Conservation (phyloP, 2,797 vertebrate genomes). For the Myotis vivesi region DNA sequence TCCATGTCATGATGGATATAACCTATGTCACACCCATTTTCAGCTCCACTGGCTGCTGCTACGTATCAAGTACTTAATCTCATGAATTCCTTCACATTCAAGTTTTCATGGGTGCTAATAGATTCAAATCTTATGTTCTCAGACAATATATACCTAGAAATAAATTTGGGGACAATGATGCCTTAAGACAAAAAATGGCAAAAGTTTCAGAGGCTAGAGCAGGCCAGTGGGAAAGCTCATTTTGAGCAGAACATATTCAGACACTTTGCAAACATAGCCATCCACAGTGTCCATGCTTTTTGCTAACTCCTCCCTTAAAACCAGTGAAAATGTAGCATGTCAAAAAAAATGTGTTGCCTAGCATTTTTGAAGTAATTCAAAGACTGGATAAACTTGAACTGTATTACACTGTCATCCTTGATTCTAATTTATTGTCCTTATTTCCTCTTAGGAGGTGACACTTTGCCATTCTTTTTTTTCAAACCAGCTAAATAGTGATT, state of each 20-base stretch:
- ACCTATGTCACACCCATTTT: not conserved
- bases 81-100: not conserved
- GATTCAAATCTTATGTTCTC: not conserved
- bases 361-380: not conserved
- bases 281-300: not conserved
- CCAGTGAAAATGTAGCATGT: not conserved
- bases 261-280: not conserved
- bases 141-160: not conserved
- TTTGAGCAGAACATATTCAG: not conserved
- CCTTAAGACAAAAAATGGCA: not conserved
- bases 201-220: not conserved
- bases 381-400: not conserved
- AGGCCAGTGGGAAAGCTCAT: not conserved
- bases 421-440: not conserved
- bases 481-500: not conserved
- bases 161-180: not conserved
- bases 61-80: not conserved
- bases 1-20: not conserved
- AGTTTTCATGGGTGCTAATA: not conserved
- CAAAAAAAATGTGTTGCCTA: not conserved
- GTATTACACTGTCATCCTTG: not conserved
- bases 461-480: not conserved
- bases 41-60: not conserved
- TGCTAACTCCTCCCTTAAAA: not conserved
- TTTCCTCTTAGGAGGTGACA: not conserved